These are phyloP conservation scores for Neomonachus schauinslandi DNA, from an alignment of 2,113 vertebrate species.

Conservation along the genomic window DNA sequence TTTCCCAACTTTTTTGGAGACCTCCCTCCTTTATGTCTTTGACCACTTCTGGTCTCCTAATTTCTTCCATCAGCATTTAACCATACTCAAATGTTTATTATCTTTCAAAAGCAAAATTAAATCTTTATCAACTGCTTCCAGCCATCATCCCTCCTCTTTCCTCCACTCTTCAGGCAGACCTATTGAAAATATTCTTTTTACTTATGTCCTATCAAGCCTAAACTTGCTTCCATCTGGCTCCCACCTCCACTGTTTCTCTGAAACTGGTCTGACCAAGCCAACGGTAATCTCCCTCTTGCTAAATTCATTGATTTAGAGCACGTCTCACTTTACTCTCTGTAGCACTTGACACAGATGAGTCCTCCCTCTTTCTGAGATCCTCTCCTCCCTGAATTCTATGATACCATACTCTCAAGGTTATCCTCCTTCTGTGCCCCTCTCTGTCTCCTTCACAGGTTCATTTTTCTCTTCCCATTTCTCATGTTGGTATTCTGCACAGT, in stretches of 20 bases:
- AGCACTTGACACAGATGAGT: background rate
- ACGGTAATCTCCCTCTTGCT: background rate
- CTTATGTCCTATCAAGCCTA: background rate
- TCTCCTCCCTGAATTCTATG: background rate
- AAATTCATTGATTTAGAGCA: background rate
- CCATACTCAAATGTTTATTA: background rate
- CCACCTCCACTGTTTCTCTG: background rate
- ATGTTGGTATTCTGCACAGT: background rate
- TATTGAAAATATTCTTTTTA: background rate
- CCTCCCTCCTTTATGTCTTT: background rate
- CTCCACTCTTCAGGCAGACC: background rate
- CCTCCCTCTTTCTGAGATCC: background rate
- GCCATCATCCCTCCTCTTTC: background rate
- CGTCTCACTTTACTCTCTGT: background rate
- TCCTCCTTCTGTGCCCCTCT: background rate
- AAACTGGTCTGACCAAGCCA: background rate
- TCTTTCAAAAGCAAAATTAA: conserved; percentile 8
- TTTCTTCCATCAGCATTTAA: conserved; percentile 7
- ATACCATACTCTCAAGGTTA: background rate
- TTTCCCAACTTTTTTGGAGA: background rate
- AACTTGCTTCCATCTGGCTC: background rate
- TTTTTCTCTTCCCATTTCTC: background rate
- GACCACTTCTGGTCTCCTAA: background rate
- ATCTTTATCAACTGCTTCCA: background rate
- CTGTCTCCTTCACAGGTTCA: background rate